These are phyloP conservation scores for Sitta europaea DNA, from an alignment of 2,113 vertebrate genomes.

Conservation along the genomic window DNA sequence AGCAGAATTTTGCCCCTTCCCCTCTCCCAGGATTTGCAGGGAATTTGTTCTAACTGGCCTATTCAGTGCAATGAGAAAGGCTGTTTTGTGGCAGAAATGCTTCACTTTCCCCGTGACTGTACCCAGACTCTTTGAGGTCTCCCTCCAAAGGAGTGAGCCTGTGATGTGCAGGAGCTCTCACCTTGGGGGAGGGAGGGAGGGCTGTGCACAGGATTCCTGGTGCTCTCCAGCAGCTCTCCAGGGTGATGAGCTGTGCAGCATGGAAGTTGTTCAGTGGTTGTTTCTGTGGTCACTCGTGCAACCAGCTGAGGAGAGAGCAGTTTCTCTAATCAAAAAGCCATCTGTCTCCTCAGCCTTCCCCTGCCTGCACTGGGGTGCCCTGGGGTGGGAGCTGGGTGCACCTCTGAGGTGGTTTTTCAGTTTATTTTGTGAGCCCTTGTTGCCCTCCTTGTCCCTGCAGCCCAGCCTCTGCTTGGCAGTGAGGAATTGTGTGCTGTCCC, in stretches of 20 bases:
- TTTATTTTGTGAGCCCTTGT: not conserved
- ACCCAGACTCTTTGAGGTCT: not conserved
- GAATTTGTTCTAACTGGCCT: not conserved
- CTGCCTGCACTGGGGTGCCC: accelerated
- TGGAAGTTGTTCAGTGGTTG: not conserved
- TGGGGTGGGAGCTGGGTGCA: not conserved
- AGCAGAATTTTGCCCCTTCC: not conserved
- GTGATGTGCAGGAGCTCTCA: not conserved
- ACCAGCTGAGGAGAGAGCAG: not conserved
- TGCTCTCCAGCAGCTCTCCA: not conserved
- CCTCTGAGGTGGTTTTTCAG: not conserved
- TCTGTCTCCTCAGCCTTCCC: not conserved
- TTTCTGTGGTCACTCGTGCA: not conserved
- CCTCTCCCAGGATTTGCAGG: not conserved
- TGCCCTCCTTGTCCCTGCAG: not conserved
- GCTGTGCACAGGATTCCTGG: not conserved
- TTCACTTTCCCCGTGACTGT: not conserved
- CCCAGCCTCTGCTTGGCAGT: not conserved
- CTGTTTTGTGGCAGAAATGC: not conserved
- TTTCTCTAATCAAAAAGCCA: not conserved
- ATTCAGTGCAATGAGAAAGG: not conserved
- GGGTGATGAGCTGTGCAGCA: not conserved
- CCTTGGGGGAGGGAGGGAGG: not conserved
- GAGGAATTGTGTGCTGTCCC: not conserved
- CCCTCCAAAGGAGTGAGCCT: not conserved